Percentiles rank a stretch among this genome's conserved stretches.
Conservation (phyloP, 2,797 vertebrate genomes). For the Crocidura indochinensis region DNA sequence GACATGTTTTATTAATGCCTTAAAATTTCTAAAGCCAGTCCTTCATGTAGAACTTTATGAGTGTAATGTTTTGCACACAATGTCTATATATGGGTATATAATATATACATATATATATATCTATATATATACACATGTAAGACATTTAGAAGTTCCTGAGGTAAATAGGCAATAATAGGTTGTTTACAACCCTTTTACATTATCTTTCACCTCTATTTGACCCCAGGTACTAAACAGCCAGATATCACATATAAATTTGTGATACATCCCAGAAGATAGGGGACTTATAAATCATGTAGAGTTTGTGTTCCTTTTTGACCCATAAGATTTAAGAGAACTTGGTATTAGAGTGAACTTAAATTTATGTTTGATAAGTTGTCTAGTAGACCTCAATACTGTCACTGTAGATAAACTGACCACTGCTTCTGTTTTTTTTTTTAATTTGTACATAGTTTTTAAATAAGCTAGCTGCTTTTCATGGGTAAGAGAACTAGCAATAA, state of each 20-base stretch:
- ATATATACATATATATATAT: too few species aligned
- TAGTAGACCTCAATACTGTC: neutral
- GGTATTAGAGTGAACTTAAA: conserved; percentile 51
- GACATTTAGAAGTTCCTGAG: neutral
- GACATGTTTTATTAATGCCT: conserved; percentile 22
- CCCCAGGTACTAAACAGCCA: neutral
- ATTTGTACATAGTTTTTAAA: conserved; percentile 46
- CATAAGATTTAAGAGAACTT: conserved; percentile 58
- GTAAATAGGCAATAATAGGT: neutral
- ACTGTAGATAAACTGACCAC: neutral
- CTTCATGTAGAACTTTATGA: conserved; percentile 40
- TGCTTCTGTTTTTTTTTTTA: conserved; percentile 39
- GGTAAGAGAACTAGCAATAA: conserved; percentile 42
- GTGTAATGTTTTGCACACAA: neutral
- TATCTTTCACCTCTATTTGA: conserved; percentile 53
- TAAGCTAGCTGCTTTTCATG: conserved; percentile 43
- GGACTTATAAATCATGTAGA: conserved; percentile 16
- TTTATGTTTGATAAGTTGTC: conserved; percentile 48
- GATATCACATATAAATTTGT: conserved; percentile 50
- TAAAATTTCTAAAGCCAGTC: conserved; percentile 14
- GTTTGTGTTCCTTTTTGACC: conserved; percentile 51
- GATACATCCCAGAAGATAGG: conserved; percentile 36
- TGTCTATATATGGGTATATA: too few species aligned
- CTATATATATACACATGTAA: too few species aligned
- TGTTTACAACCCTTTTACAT: conserved; percentile 55